Conservation (phyloP, 2,888 invertebrate species). For the Coronaproctus castanopsis region DNA sequence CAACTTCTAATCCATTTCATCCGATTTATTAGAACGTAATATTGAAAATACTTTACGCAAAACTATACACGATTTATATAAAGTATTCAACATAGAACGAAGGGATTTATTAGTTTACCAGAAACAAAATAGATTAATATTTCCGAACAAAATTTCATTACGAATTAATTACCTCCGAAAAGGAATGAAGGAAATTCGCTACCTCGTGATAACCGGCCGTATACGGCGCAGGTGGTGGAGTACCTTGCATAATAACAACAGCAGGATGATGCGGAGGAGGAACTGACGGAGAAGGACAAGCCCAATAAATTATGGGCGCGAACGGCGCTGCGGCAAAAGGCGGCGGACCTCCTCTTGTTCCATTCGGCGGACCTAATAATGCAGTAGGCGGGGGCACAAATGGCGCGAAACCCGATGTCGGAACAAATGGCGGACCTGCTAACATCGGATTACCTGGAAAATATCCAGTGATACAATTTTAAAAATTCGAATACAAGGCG, state of each 20-base stretch:
- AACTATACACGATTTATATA: background rate
- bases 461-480: no score
- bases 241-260: slow-evolving; percentile 17
- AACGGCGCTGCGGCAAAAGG: slow-evolving; percentile 16
- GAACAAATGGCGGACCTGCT: slow-evolving; percentile 15
- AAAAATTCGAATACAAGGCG: no score
- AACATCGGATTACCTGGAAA: slow-evolving; percentile 14
- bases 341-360: slow-evolving; percentile 14
- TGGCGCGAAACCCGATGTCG: slow-evolving; percentile 14
- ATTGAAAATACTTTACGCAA: background rate
- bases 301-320: slow-evolving; percentile 20
- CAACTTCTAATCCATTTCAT: no score
- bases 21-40: no score
- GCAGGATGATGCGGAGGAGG: slow-evolving; percentile 18
- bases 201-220: slow-evolving; percentile 15
- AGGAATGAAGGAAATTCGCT: slow-evolving; percentile 18
- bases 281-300: slow-evolving; percentile 20
- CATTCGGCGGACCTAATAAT: slow-evolving; percentile 3
- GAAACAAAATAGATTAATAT: no score
- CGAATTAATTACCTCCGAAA: slow-evolving; percentile 18
- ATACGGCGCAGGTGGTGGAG: slow-evolving; percentile 17
- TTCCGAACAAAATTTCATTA: background rate
- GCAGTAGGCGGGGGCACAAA: slow-evolving; percentile 13
- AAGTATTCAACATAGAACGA: background rate
- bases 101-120: no score